Evolutionary conservation across 2,888 invertebrate genomes (phyloP), one percentile per base, ranked within the genome.

Genomic region (Mesopsocus fuscifrons): DNA sequence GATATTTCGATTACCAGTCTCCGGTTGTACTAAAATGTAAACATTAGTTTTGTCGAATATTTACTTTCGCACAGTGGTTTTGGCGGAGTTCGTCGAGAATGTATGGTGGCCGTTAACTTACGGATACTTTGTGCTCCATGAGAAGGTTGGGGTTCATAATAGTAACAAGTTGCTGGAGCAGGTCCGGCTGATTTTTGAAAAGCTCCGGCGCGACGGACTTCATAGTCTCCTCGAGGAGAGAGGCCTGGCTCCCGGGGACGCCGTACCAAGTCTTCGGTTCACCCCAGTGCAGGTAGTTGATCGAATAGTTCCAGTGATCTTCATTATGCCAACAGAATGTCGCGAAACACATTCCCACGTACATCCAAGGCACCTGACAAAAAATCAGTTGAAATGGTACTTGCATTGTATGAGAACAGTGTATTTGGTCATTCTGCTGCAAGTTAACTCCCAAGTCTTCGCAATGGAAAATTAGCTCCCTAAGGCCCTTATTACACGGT

Each of bases 251-350:
- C 4, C 79, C 79, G 32, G 78, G 75, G 15, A 80, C 76, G 34
- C 82, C 82, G 64, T 82, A 82, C 82, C 82, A 82, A 22, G 80
- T 78, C 60, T 82, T 82, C 2, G 77, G 71, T 55, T 83, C 82
- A 42, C 82, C 82, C 79, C 80, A 80, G 58, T 82, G 82, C 52
- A 80, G 63, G 56, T 81, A 82, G 57, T 83, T 83, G 47, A 82
- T 79, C 18, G 79, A 79, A 55, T 80, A 82, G 53, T 78, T 80
- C 82, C 82, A 82, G 56, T 82, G 82, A 56, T 82, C 82, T 60
- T 82, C 82, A 58, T 77, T 81, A 55, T 82, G 82, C 82, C 82
- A 82, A 54, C 80, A 81, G 59, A 82, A 82, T 49, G 80, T 77
- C 42, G 78, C 74, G 60, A 82, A 83, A 54, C 79, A 80, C 82